Conservation (phyloP, 2,797 vertebrate species). For the Neosilurus mollespiculum region DNA sequence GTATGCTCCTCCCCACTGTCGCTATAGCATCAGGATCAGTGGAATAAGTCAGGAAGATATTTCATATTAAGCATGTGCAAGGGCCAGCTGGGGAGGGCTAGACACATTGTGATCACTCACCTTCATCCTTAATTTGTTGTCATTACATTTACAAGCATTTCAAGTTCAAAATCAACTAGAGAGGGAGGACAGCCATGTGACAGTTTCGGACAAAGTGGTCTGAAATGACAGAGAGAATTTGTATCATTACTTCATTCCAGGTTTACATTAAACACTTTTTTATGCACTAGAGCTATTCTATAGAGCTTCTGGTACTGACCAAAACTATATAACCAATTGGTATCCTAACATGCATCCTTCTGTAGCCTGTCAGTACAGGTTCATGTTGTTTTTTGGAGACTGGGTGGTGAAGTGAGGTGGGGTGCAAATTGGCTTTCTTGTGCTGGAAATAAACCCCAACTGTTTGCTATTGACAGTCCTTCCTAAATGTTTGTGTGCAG, state of each 20-base stretch:
- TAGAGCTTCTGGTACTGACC: constrained; percentile 21
- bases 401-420: constrained; percentile 15
- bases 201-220: constrained; percentile 44
- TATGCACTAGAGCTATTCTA: constrained; percentile 7
- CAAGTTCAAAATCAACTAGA: constrained; percentile 62
- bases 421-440: constrained; percentile 57
- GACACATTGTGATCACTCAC: constrained; percentile 63
- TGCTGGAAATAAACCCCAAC: constrained; percentile 59
- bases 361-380: constrained; percentile 48
- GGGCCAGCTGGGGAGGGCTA: constrained; percentile 66
- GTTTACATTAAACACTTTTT: constrained; percentile 38
- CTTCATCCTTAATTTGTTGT: constrained; percentile 69
- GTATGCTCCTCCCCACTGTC: constrained; percentile 11
- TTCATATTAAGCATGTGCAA: constrained; percentile 64
- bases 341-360: background rate
- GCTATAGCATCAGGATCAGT: constrained; percentile 39
- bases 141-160: constrained; percentile 65
- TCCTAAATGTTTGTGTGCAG: constrained; percentile 58
- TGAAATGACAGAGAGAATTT: constrained; percentile 35
- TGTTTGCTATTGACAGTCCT: constrained; percentile 63
- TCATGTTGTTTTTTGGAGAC: constrained; percentile 39
- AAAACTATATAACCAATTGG: constrained; percentile 16
- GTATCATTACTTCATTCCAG: constrained; percentile 20
- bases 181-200: constrained; percentile 53
- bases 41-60: constrained; percentile 61